Evolutionary conservation across 2,888 invertebrate genomes (phyloP), one percentile per base, ranked within the genome.

Genomic region (Harpalus rubripes): DNA sequence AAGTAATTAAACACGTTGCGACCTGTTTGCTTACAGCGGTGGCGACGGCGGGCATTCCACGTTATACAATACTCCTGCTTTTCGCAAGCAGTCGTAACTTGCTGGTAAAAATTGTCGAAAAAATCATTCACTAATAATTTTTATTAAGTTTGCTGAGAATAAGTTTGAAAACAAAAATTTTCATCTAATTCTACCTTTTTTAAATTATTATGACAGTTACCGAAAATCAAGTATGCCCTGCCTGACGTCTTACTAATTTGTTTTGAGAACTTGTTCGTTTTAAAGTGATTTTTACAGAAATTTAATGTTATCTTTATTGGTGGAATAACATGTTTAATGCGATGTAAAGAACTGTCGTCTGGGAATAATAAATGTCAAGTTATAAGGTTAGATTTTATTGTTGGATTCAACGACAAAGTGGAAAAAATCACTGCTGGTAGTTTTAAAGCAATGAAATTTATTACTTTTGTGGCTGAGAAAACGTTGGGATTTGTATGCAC

Each of bases 331-430:
- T 44, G 72, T 74, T 74, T 74, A 74, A 74, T 74, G 72, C 16
- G 44, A 44, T 74, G 68, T 68, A 68, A 68, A 68, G 68, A 68
- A 68, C 32, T 68, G 72, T 74, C 44, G 44, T 44, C 72, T 74
- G 26, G 26, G 44, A 44, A 74, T 74, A 74, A 74, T 74, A 74
- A 74, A 74, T 74, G 72, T 74, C 72, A 44, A 44, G 44, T 74
- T 74, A 74, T 74, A 74, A 74, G 72, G 41, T 44, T 74, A 74
- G 72, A 74, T 74, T 74, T 74, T 74, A 74, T 74, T 74, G 72
- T 74, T 74, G 44, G 52, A 44, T 41, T 44, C 15, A 18, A 74
- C 18, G 72, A 74, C 72, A 74, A 44, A 44, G 18, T 74, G 16
- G 18, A 18, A 74, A 52, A 63, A 74, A 74, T 68, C 39, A n/a